Base-by-base conservation (phyloP, 2,888 invertebrate genomes). In the Drosophila borealis region DNA sequence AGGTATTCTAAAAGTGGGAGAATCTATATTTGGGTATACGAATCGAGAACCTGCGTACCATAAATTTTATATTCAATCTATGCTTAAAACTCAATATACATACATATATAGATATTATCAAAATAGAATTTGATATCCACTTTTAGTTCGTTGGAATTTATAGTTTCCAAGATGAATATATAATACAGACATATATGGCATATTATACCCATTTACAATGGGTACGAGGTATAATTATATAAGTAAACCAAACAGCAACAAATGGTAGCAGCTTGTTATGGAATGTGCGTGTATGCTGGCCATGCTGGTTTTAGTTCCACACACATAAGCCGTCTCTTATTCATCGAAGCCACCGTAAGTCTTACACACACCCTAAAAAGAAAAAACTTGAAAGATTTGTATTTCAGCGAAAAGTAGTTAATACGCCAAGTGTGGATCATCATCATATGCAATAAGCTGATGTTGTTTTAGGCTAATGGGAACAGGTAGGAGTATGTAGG, bases 291-390 rank as follows among this genome's bases (percentile, higher is more conserved):
- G 53, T 79, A 46, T 56, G 59, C 59, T 48, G 33, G 36, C 54
- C 55, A 80, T 73, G 84, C 78, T 64, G 81, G 81, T 83, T 79
- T 80, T 72, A 48, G 39, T 45, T 63, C 54, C 21, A 55, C 13
- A 37, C 42, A 25, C 14, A n/a, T 9, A 39, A 6, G 17, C 41
- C 36, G 13, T 46, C 51, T 59, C 63, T 69, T 63, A 78, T 83
- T 78, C 67, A 83, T 78, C 64, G 78, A 65, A 81, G 74, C 64
- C 46, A 67, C 46, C 59, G 55, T 64, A 45, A 72, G 61, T 66
- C 36, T 77, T 48, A 74, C 55, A 57, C 51, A 55, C 55, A 25
- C 45, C 74, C 51, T 29, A 34, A 59, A 55, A 45, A 8, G 29
- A 45, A 34, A 25, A 49, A 21, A 45, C 21, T 29, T 46, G 10